These are phyloP conservation scores for Microcebus jonahi DNA, from an alignment of 2,113 vertebrate genomes.

Conservation along the genomic window DNA sequence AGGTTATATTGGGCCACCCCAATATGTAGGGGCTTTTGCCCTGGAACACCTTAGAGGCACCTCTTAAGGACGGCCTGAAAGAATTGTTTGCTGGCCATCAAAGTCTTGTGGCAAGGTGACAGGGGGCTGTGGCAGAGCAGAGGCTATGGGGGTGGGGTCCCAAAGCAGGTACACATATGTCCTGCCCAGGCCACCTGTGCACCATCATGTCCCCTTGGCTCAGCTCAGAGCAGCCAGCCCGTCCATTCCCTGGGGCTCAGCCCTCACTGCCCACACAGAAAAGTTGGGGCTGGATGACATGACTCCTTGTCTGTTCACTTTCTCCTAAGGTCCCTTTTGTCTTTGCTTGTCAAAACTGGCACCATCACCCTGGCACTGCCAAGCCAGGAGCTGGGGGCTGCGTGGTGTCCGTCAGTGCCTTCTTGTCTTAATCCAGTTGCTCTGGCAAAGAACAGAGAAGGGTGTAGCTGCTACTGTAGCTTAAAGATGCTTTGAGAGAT, in stretches of 20 bases:
- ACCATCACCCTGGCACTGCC: background rate
- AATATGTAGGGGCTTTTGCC: background rate
- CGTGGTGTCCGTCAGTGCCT: background rate
- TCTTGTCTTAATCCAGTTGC: background rate
- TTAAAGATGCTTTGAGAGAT: background rate
- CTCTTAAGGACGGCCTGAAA: background rate
- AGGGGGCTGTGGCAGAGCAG: background rate
- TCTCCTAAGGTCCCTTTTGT: background rate
- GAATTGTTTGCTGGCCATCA: background rate
- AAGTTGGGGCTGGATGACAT: background rate
- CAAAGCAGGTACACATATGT: background rate
- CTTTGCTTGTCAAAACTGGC: background rate
- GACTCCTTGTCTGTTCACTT: background rate
- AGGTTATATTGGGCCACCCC: background rate
- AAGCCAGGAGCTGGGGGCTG: background rate
- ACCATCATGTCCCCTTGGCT: fast-evolving
- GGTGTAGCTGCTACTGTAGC: background rate
- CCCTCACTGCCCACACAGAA: background rate
- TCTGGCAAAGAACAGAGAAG: background rate
- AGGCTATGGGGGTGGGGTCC: background rate
- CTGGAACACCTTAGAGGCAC: background rate
- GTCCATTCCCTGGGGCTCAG: background rate
- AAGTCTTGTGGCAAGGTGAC: background rate
- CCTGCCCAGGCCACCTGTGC: background rate
- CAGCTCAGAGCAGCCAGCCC: background rate